Conservation (phyloP, 2,113 vertebrate genomes). For the Rallus limicola region DNA sequence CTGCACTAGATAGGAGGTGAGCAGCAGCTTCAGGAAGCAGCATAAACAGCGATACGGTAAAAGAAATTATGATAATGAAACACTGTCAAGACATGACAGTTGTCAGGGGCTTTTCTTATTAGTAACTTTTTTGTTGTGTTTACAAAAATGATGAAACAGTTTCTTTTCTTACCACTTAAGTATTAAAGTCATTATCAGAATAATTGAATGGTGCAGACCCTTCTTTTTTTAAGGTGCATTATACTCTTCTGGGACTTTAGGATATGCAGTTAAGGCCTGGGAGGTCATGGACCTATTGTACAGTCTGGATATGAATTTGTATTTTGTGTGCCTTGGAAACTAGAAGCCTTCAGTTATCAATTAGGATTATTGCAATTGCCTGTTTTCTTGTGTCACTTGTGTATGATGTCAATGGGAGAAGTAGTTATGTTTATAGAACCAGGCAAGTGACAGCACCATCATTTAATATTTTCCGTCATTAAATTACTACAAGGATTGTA, state of each 20-base stretch:
- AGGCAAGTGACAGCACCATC: accelerated
- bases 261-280: background rate
- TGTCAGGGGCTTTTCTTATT: background rate
- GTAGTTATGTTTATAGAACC: accelerated
- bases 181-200: background rate
- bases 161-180: background rate
- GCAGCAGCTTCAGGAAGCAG: background rate
- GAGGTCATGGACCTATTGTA: background rate
- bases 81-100: background rate
- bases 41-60: background rate
- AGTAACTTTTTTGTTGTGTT: background rate
- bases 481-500: background rate
- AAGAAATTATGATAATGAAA: background rate
- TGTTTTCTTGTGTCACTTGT: background rate
- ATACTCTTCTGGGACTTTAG: background rate
- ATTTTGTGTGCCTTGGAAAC: background rate
- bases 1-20: background rate
- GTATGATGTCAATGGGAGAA: background rate
- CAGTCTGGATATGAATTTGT: background rate
- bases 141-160: background rate
- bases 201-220: background rate
- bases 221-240: background rate
- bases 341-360: background rate
- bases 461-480: background rate
- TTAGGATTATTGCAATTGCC: background rate